Base-by-base conservation (phyloP, 2,888 invertebrate species). In the Allophyes oxyacanthae region DNA sequence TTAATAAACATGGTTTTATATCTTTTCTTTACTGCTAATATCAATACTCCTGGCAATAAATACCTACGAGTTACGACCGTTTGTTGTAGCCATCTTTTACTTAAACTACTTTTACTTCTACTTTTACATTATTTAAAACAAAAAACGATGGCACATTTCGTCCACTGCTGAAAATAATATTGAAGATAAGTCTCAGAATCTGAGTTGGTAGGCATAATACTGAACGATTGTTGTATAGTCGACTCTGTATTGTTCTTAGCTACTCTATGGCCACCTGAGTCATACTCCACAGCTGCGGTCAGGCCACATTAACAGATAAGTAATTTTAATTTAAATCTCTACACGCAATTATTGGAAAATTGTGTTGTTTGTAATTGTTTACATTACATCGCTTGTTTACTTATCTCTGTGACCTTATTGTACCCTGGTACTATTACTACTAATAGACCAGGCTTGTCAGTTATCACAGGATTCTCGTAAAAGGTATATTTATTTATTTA, bases 261-360 rank as follows among this genome's bases (percentile, higher is more conserved):
- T 26, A 11, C 36, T 42, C 36, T 36, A 42, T 20, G 20, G 42
- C 7, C 14, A 14, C 6, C 51, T 80, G 80, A 80, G 64, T 80
- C 80, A 79, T 53, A 55, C 14, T 20, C 61, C 70, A 54, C 81
- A 81, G 81, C 80, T 77, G 79, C 68, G 63, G 58, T 56, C 56
- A 56, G 51, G 41, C 64, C 64, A 75, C 73, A 72, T 66, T 64
- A 73, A 62, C 70, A 63, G 81, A 81, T 81, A 81, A 78, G 67
- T 77, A 63, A 76, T 71, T 77, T 77, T 75, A 77, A 81, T 79
- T 77, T 74, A 67, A 77, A 79, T 75, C 72, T 66, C 66, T 58
- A 52, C 60, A 56, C 70, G 49, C 65, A 68, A 68, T 80, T 67
- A 73, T 64, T 72, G 64, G 71, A 68, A 75, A 72, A 75, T 63